A percentile compares a stretch with the other conserved stretches of the same genome.
Evolutionary conservation across 2,888 invertebrate genomes (phyloP).

Genomic region (Drosophila percnosoma): DNA sequence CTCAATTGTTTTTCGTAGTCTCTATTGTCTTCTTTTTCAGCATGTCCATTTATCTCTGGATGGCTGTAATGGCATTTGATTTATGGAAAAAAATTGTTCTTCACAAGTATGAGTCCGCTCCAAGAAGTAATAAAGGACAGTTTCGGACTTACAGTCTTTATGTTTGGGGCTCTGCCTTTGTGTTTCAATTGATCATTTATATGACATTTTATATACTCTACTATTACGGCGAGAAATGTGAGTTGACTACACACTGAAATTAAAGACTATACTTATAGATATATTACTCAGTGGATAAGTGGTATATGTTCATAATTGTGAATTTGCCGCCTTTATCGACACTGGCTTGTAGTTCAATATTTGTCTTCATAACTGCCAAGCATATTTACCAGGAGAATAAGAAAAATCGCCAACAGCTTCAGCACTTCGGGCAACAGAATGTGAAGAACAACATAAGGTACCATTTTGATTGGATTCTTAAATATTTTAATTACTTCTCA

Average conservation of each 20-base stretch:
- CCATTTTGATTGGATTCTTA: too few species aligned
- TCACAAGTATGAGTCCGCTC: conserved; percentile 38
- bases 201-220: too few species aligned
- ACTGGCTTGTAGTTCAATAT: neutral
- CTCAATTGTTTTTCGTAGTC: conserved; percentile 39
- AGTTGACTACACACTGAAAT: conserved; percentile 13
- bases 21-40: conserved; percentile 87
- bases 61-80: conserved; percentile 94
- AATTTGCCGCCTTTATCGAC: conserved; percentile 31
- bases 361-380: neutral
- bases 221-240: conserved; percentile 87
- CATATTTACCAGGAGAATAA: too few species aligned
- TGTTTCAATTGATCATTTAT: conserved; percentile 41
- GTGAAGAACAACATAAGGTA: too few species aligned
- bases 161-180: conserved; percentile 71
- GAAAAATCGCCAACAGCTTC: too few species aligned
- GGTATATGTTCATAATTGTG: too few species aligned
- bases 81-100: conserved; percentile 87
- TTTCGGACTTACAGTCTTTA: conserved; percentile 69
- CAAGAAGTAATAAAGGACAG: conserved; percentile 59
- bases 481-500: too few species aligned
- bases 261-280: too few species aligned
- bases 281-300: too few species aligned
- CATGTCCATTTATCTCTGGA: conserved; percentile 92
- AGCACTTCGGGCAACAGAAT: too few species aligned